Percentiles rank a stretch among this genome's conserved stretches.
Evolutionary conservation across 2,797 vertebrate species (phyloP).

Genomic region (Psittacula derbiana): DNA sequence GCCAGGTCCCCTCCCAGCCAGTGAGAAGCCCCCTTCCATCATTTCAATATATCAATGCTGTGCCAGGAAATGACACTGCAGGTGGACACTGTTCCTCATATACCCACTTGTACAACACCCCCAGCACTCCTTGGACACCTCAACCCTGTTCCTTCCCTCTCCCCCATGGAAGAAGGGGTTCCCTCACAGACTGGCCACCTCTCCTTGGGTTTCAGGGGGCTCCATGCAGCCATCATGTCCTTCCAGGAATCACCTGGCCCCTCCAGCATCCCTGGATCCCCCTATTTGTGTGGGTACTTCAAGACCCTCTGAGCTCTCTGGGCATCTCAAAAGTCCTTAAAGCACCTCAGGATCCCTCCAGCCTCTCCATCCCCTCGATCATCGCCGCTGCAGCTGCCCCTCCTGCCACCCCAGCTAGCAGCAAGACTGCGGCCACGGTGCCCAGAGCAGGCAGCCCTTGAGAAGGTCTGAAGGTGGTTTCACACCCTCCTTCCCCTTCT

Average conservation of each 20-base stretch:
- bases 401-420: neutral
- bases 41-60: neutral
- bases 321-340: neutral
- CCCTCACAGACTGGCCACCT: neutral
- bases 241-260: neutral
- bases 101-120: fast-evolving
- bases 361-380: neutral
- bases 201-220: neutral
- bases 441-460: neutral
- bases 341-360: neutral
- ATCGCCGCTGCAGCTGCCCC: neutral
- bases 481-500: neutral
- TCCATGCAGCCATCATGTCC: neutral
- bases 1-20: neutral
- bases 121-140: neutral
- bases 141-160: neutral
- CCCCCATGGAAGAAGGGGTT: neutral
- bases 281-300: neutral
- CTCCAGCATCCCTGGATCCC: neutral
- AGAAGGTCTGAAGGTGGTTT: neutral
- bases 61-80: neutral
- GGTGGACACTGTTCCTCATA: neutral
- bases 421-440: fast-evolving
- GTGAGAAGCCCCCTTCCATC: neutral
- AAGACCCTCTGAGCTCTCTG: neutral